Evolutionary conservation across 2,797 vertebrate genomes (phyloP), one percentile per base, ranked within the genome.

Genomic region (Megalops cyprinoides): DNA sequence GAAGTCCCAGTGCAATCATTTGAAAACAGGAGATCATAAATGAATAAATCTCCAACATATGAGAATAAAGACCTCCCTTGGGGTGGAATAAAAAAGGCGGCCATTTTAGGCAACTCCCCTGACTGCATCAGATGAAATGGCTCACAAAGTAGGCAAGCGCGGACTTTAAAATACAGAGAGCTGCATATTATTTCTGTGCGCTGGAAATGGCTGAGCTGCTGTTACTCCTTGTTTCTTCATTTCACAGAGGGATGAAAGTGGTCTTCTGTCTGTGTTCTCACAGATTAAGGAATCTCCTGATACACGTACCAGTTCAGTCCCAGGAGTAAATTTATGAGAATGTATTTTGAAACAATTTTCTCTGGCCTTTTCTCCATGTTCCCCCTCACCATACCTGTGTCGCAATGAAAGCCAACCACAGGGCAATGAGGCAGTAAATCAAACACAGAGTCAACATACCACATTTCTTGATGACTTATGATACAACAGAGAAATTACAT

Each of bases 21-120:
- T 71, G 69, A 31, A 44, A 81, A 77, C 65, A 51, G 60, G 67
- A 44, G 76, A 55, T 77, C 65, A 81, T 77, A 53, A 77, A 69
- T 18, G 62, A 56, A 81, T 44, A 65, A 81, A 44, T 58, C 53
- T 56, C 73, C 37, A 56, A 87, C 82, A 76, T 69, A 78, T 51
- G 78, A 76, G 79, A 77, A 79, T 82, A 37, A 81, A 74, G 58
- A 75, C 53, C 39, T 78, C 84, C 74, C 69, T 46, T 74, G 81
- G 75, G 84, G 81, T 44, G 12, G 18, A 23, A 37, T 76, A 67
- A 78, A 87, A 69, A 84, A 2, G 71, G 82, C 82, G 83, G 88
- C 82, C 86, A 88, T 91, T 89, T 92, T 88, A 84, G 42, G 62
- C 18, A 78, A 51, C 9, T 75, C 56, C 53, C 15, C 76, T 78